phyloP scores from a whole-genome alignment of 2,113 vertebrate species.

The Sinocyclocheilus maitianheensis region DNA sequence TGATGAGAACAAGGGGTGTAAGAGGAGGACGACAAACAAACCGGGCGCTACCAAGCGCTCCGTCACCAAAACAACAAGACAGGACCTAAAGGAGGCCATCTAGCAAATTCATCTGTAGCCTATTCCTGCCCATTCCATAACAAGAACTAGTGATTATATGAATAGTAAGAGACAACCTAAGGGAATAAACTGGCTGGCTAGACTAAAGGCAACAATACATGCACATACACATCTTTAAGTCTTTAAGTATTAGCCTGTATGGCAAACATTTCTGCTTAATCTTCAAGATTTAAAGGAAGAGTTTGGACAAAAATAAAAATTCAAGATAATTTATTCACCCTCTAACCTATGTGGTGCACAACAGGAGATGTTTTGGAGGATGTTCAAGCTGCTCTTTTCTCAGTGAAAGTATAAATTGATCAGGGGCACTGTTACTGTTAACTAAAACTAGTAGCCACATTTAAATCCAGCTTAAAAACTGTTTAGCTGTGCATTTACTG shows the following conservation, averaged over 20 bases:
- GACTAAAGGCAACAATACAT: not conserved
- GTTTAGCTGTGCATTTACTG: not conserved
- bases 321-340: slow-evolving; percentile 17
- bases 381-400: not conserved
- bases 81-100: slow-evolving; percentile 65
- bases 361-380: not conserved
- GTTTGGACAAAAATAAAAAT: not conserved
- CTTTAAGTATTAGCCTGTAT: not conserved
- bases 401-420: not conserved
- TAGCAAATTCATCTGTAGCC: not conserved
- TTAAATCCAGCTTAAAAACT: not conserved
- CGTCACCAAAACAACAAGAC: slow-evolving; percentile 63
- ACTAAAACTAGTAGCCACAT: not conserved
- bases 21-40: slow-evolving; percentile 73
- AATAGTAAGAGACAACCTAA: not conserved
- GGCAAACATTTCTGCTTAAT: not conserved
- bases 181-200: not conserved
- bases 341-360: not conserved
- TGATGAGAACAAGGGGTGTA: slow-evolving; percentile 80
- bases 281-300: not conserved
- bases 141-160: not conserved
- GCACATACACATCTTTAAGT: not conserved
- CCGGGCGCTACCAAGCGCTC: slow-evolving; percentile 60
- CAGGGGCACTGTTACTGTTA: not conserved
- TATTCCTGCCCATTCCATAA: not conserved